Base-by-base conservation (phyloP, 2,113 vertebrate species). In the Aegotheles bennettii region DNA sequence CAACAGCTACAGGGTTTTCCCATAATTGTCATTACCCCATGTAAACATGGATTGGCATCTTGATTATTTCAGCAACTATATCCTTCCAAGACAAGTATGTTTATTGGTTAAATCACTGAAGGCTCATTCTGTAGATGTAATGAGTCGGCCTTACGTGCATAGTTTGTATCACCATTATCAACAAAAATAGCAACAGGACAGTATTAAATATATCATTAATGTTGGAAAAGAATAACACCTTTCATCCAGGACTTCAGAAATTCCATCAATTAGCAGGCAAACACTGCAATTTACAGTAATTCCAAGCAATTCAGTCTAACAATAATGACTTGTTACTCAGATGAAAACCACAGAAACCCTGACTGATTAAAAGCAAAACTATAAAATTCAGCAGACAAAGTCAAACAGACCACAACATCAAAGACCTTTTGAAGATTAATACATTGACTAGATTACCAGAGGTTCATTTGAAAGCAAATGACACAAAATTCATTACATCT, bases 341-440 rank as follows among this genome's bases (percentile, higher is more conserved):
- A 81, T 75, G 69, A 89, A 93, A 95, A 84, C 42, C 70, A 83
- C 67, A 89, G 75, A 94, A 94, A 9, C 43, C 23, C 33, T 88
- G 78, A 19, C 60, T 92, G 91, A 79, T 95, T 96, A 96, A 94
- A 91, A 93, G 63, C 33, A 90, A 90, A 94, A 85, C 75, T 29
- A 65, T 87, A 80, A 89, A 95, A 73, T 92, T 96, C 89, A 81
- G 35, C 56, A 94, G 69, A 95, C 74, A 93, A 94, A 87, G 77
- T 74, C 84, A 92, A 96, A 88, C 47, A 87, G 88, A 92, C 59
- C 79, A 80, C 80, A 93, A 54, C 76, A 93, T 95, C 95, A 95
- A 95, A 96, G 84, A 61, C 17, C 61, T 96, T 96, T 95, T 96
- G 93, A 97, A 96, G 88, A 95, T 84, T 94, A 95, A 88, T 64